Percentiles rank a stretch among this genome's conserved stretches.
phyloP scores from a whole-genome alignment of 1,140 invertebrate genomes.

The Trinorchestia longiramus region DNA sequence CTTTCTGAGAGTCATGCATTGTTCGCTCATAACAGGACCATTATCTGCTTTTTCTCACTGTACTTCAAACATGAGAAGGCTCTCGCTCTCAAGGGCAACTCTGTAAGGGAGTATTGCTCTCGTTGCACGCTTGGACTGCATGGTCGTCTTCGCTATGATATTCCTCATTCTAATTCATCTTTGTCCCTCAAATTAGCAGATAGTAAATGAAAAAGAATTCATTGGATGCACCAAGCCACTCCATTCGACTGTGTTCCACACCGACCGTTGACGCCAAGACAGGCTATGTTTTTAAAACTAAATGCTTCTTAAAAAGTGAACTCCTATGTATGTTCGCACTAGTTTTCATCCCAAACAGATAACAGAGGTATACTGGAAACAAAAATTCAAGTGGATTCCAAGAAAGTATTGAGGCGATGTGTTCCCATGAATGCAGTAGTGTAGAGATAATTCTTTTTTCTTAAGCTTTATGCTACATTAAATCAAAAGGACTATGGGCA shows the following conservation, averaged over 20 bases:
- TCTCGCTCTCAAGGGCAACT: not conserved
- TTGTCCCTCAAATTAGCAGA: not conserved
- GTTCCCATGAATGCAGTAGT: not conserved
- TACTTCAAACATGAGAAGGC: constrained; percentile 41
- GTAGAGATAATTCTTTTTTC: not conserved
- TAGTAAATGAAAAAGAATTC: not conserved
- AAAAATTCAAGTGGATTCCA: not conserved
- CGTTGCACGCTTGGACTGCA: not conserved
- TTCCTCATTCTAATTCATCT: not conserved
- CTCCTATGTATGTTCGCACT: not conserved
- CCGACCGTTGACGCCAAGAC: not conserved
- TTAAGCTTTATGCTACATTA: no score
- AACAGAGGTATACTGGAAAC: not conserved
- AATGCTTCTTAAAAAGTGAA: not conserved
- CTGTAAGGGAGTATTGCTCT: not conserved
- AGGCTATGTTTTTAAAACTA: not conserved
- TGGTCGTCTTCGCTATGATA: not conserved
- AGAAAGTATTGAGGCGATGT: not conserved
- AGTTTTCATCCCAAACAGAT: not conserved
- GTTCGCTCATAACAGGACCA: constrained; percentile 6
- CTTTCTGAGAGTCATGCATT: not conserved
- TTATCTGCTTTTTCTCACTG: constrained; percentile 9
- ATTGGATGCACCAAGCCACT: not conserved
- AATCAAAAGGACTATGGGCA: not conserved
- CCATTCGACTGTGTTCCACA: not conserved